phyloP scores from a whole-genome alignment of 2,888 invertebrate species.

The Notodonta ziczac region DNA sequence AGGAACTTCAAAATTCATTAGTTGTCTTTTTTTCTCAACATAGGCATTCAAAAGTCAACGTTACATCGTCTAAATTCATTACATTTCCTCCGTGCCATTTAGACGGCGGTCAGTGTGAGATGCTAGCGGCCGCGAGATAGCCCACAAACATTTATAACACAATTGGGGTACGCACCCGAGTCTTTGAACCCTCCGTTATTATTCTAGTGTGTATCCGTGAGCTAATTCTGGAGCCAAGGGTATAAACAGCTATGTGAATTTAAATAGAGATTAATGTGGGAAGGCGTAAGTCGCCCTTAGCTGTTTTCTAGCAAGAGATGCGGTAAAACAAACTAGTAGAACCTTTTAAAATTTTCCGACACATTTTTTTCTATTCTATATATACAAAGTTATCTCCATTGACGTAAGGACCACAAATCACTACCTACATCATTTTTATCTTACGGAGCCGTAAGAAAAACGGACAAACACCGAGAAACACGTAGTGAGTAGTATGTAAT shows the following conservation, averaged over 20 bases:
- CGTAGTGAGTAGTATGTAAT: too few species aligned
- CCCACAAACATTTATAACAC: constrained; percentile 1
- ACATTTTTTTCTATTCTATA: too few species aligned
- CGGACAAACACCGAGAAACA: neutral
- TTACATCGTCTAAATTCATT: neutral
- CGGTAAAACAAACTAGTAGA: too few species aligned
- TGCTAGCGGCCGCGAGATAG: neutral
- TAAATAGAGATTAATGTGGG: too few species aligned
- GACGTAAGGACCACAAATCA: too few species aligned
- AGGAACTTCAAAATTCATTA: too few species aligned
- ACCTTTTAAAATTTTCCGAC: too few species aligned
- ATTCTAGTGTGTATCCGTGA: constrained; percentile 33
- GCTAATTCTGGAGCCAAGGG: neutral
- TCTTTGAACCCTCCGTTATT: constrained; percentile 31
- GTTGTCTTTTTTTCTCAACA: too few species aligned
- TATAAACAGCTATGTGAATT: too few species aligned
- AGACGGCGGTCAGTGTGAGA: neutral
- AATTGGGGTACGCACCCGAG: neutral
- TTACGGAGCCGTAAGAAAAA: neutral
- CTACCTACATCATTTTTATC: neutral
- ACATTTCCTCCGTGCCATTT: neutral
- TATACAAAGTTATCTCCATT: too few species aligned
- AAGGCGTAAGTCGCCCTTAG: too few species aligned
- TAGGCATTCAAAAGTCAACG: neutral
- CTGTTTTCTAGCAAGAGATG: too few species aligned